Evolutionary conservation across 2,888 invertebrate genomes (phyloP).

Genomic region (Leucophora obtusa): DNA sequence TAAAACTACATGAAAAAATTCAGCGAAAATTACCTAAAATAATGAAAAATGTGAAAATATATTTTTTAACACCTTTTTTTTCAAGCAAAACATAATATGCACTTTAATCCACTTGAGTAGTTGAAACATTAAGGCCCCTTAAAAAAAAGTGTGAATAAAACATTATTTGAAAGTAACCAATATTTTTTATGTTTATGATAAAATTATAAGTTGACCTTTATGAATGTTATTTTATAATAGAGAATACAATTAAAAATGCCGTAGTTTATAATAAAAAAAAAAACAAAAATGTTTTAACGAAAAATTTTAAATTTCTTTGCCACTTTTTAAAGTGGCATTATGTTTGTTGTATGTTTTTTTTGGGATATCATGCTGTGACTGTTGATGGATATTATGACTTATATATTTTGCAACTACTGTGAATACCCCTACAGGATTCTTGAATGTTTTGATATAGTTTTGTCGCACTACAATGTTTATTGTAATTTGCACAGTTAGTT

Average conservation of each 20-base stretch:
- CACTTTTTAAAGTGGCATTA: conserved; percentile 11
- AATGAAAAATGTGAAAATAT: conserved; percentile 5
- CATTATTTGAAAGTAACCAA: not conserved
- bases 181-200: not conserved
- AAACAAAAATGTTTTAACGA: not conserved
- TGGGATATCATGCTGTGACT: conserved; percentile 26
- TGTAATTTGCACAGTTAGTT: no score
- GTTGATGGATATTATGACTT: conserved; percentile 33
- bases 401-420: conserved; percentile 33
- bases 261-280: conserved; percentile 2
- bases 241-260: conserved; percentile 45
- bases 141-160: conserved; percentile 10
- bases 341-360: not conserved
- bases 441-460: no score
- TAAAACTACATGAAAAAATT: not conserved
- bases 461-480: no score
- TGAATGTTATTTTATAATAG: conserved; percentile 13
- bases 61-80: conserved; percentile 34
- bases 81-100: not conserved
- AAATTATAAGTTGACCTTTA: conserved; percentile 43
- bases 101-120: not conserved
- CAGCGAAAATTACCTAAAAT: not conserved
- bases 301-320: not conserved
- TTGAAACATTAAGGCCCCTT: not conserved
- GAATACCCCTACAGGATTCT: not conserved